These are phyloP conservation scores for Neolamprologus devosi DNA, from an alignment of 2,113 vertebrate species.

Conservation along the genomic window DNA sequence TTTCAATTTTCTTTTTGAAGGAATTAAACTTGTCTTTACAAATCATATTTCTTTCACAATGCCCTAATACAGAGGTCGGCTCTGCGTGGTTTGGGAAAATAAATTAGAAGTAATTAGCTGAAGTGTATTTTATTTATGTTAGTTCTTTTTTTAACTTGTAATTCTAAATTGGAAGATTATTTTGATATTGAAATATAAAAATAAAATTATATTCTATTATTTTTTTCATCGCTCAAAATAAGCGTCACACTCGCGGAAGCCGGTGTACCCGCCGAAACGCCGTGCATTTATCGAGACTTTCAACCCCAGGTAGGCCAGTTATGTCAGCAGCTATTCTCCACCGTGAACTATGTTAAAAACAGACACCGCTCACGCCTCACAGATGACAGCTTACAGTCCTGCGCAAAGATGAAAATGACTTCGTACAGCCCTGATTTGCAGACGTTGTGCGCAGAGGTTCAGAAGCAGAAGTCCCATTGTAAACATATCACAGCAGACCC, in stretches of 20 bases:
- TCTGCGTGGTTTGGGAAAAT: neutral
- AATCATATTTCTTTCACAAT: neutral
- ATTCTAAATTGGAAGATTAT: neutral
- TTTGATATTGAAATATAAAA: neutral
- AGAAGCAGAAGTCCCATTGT: rapidly evolving
- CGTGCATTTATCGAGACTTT: neutral
- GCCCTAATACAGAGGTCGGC: neutral
- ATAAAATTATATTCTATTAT: neutral
- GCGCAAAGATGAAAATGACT: neutral
- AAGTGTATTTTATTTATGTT: neutral
- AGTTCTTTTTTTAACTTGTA: neutral
- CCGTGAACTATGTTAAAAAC: neutral
- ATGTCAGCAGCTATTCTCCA: rapidly evolving
- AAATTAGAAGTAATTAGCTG: neutral
- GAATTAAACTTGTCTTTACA: neutral
- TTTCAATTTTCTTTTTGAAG: neutral
- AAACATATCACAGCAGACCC: too few species aligned
- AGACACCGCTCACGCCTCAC: rapidly evolving
- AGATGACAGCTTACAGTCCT: neutral
- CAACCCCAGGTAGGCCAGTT: neutral
- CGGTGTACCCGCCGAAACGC: rapidly evolving
- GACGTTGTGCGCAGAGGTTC: neutral
- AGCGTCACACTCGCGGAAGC: neutral
- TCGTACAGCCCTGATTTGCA: neutral
- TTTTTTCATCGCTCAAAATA: neutral